These are phyloP conservation scores for Branchinecta lynchi DNA, from an alignment of 1,140 invertebrate genomes.

Conservation along the genomic window DNA sequence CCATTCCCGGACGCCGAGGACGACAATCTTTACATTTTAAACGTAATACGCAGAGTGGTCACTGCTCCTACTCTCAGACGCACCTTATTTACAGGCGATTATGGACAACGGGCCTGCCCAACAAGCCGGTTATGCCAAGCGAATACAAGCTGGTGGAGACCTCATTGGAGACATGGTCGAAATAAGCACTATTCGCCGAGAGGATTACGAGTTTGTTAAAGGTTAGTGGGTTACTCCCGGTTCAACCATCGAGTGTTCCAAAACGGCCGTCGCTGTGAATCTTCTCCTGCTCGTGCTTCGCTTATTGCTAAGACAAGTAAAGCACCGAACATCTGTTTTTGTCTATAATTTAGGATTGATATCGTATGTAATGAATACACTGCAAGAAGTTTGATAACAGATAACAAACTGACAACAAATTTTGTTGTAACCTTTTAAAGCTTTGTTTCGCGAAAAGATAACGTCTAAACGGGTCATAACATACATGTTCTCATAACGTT, in stretches of 20 bases:
- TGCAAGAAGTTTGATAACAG: too few relatives aligned
- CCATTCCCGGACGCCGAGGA: too few relatives aligned
- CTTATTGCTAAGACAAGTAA: neutral
- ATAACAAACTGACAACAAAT: too few relatives aligned
- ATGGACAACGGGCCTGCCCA: conserved; percentile 84
- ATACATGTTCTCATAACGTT: too few relatives aligned
- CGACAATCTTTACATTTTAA: too few relatives aligned
- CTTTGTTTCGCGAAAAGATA: too few relatives aligned
- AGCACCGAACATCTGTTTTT: neutral
- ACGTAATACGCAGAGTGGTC: too few relatives aligned
- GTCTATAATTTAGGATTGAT: conserved; percentile 17
- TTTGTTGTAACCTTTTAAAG: too few relatives aligned
- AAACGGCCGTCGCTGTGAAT: conserved; percentile 3
- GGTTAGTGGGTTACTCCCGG: conserved; percentile 29
- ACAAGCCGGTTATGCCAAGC: conserved; percentile 40
- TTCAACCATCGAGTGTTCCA: neutral
- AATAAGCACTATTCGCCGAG: conserved; percentile 63
- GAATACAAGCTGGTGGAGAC: conserved; percentile 55
- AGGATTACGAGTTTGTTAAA: conserved; percentile 63
- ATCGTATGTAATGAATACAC: too few relatives aligned
- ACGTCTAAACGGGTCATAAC: too few relatives aligned
- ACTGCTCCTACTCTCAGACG: too few relatives aligned
- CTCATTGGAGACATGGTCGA: conserved; percentile 74
- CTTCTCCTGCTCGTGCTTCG: neutral
- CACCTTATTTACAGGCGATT: conserved; percentile 38